Evolutionary conservation across 2,113 vertebrate genomes (phyloP).

Genomic region (Otis tarda): DNA sequence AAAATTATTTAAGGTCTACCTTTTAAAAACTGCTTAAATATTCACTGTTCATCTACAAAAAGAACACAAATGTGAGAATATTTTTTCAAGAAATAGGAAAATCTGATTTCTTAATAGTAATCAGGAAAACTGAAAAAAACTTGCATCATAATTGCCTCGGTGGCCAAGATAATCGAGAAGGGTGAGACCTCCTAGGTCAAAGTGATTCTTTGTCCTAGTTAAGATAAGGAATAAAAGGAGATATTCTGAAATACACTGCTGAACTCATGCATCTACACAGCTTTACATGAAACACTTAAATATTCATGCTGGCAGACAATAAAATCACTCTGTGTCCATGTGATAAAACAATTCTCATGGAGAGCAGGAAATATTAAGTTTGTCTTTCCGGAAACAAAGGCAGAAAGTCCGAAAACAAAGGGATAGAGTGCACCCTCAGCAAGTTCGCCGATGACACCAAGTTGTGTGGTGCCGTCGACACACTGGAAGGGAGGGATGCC

Average conservation of each 20-base stretch:
- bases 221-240: background rate
- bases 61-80: background rate
- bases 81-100: background rate
- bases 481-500: no score
- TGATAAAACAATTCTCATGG: background rate
- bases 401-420: no score
- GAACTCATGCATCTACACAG: background rate
- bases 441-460: no score
- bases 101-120: background rate
- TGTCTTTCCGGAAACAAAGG: background rate
- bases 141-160: background rate
- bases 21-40: background rate
- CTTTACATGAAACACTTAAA: background rate
- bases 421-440: no score
- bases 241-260: background rate
- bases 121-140: background rate
- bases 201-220: background rate
- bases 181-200: background rate
- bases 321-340: background rate
- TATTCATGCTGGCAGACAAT: background rate
- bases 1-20: background rate
- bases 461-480: no score
- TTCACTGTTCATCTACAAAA: background rate
- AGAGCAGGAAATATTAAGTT: background rate
- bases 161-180: background rate